Conservation (phyloP, 1,140 invertebrate genomes). For the Gryon sp. region DNA sequence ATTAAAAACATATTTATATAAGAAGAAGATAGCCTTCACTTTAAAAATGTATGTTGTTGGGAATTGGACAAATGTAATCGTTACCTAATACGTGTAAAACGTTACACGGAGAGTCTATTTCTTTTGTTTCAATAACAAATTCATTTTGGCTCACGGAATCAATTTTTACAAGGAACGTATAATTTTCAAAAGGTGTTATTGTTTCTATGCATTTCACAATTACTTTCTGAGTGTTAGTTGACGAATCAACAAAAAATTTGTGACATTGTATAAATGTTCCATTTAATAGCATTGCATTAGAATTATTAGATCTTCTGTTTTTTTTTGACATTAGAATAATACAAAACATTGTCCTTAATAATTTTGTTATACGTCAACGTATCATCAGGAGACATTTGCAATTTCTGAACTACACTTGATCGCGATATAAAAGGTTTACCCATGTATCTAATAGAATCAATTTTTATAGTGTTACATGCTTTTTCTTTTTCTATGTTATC, state of each 20-base stretch:
- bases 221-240: slow-evolving; percentile 1
- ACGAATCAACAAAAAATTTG: slow-evolving; percentile 26
- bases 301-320: slow-evolving; percentile 16
- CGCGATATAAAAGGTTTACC: background rate
- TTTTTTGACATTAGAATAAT: background rate
- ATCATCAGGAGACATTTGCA: background rate
- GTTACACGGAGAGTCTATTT: background rate
- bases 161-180: background rate
- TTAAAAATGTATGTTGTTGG: background rate
- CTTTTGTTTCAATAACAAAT: slow-evolving; percentile 2
- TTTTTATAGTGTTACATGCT: slow-evolving; percentile 17
- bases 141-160: background rate
- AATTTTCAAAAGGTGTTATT: background rate
- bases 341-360: slow-evolving; percentile 6
- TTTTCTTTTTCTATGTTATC: background rate
- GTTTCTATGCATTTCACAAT: slow-evolving; percentile 19
- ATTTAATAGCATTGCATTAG: slow-evolving; percentile 6
- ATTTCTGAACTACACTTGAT: background rate
- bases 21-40: background rate
- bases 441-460: slow-evolving; percentile 21
- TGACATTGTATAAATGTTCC: slow-evolving; percentile 13
- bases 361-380: slow-evolving; percentile 17
- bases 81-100: background rate
- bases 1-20: too few species aligned
- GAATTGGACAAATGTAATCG: background rate